Base-by-base conservation (phyloP, 2,797 vertebrate genomes). In the Microctenopoma lineatum region DNA sequence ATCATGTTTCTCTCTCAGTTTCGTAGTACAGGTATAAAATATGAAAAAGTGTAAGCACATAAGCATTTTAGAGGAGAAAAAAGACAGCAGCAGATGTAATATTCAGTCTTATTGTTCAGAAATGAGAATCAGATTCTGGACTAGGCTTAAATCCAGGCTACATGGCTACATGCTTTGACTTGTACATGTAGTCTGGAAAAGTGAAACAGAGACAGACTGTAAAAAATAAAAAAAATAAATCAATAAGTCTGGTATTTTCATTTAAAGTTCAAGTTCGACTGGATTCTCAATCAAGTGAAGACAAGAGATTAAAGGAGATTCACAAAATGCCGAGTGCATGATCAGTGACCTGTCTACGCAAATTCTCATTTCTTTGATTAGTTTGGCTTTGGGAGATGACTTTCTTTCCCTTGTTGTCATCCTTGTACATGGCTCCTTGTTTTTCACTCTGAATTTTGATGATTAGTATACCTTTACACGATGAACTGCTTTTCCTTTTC, bases 191-290 rank as follows among this genome's bases (percentile, higher is more conserved):
- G 12, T 68, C 27, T 65, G 27, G 42, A 67, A 59, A 3, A 38
- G 60, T 1, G 2, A n/a, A 18, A 18, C 18, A 18, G 14, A 45
- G 7, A 57, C 12, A 15, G 25, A 42, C 42, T 2, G 9, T 42
- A 15, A 12, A 2, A 25, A 38, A n/a, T n/a, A 48, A 52, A 32
- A 14, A 25, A 5, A 51, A 15, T 11, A 59, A 53, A 52, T 77
- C 38, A 75, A 46, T 70, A 65, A 48, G 59, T 75, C 34, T 84
- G 81, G 63, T 76, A 77, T 85, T 91, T 88, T 75, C 73, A 82
- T 84, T 80, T 83, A 87, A 88, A 90, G 83, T 92, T 91, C 84
- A 90, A 77, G 67, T 81, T 66, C 14, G 77, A 83, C 70, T 61
- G 72, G 71, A 79, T 75, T 84, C 77, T 87, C 66, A 66, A 73